Conservation (phyloP, 2,888 invertebrate genomes). For the Calameuta filiformis region DNA sequence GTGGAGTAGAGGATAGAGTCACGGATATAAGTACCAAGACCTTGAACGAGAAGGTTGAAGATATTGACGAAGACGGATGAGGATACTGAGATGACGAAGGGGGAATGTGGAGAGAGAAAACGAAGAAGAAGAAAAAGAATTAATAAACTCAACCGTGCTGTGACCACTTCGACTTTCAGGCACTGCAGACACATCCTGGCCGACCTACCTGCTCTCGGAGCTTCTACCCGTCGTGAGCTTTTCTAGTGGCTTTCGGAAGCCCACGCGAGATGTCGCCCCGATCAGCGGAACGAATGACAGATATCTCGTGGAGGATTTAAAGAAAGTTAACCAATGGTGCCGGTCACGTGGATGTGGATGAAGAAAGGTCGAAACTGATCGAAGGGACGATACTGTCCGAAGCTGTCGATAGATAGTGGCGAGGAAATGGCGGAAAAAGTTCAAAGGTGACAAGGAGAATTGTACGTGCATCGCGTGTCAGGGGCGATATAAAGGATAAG, state of each 20-base stretch:
- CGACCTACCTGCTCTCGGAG: not conserved
- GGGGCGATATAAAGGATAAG: not conserved
- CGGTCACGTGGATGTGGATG: not conserved
- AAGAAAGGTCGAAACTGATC: not conserved
- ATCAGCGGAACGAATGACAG: not conserved
- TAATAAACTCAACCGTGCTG: slow-evolving; percentile 45
- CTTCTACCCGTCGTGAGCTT: not conserved
- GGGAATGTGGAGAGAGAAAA: not conserved
- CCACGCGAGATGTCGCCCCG: not conserved
- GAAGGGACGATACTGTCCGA: not conserved
- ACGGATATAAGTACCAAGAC: slow-evolving; percentile 14
- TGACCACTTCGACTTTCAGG: slow-evolving; percentile 50
- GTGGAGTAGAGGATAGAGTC: slow-evolving; percentile 23
- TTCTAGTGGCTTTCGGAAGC: not conserved
- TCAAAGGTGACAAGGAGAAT: not conserved
- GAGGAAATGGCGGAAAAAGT: not conserved
- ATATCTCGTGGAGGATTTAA: not conserved
- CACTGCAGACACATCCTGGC: slow-evolving; percentile 27
- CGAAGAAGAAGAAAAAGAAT: slow-evolving; percentile 14
- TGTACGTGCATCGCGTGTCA: not conserved
- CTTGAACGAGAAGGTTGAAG: slow-evolving; percentile 11
- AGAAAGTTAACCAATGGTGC: not conserved
- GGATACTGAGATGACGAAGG: not conserved
- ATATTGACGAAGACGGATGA: not conserved
- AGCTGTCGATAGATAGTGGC: not conserved